Evolutionary conservation across 2,888 invertebrate genomes (phyloP), one percentile per base, ranked within the genome.

Genomic region (Dryococelus australis): DNA sequence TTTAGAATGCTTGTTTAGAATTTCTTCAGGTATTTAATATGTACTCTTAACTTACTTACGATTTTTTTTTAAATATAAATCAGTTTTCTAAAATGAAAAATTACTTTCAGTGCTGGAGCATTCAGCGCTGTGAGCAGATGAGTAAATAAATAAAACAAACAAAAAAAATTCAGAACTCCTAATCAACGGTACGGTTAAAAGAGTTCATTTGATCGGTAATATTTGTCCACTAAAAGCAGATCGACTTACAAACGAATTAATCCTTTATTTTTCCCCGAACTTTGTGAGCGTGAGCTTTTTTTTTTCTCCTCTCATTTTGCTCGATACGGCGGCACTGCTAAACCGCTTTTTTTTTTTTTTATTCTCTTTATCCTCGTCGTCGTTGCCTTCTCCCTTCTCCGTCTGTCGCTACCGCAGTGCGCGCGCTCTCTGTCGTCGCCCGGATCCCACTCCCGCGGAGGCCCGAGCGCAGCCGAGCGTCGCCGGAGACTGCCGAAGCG

Each of bases 401-500:
- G 47, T 35, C 43, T 79, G 28, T 51, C 26, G 43, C 53, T 51
- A 53, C 86, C 27, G 65, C 84, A 86, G 43, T 83, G 83, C 85
- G 43, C 35, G 26, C 80, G 27, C 79, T 85, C 85, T 85, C 86
- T 43, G 65, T 86, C 86, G 78, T 86, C 65, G 85, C 51, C 85
- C 86, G 84, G 65, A 65, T 65, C 47, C 86, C 86, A 79, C 78
- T 47, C 85, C 35, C 86, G 43, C 84, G 35, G n/a, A 26, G 83
- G 28, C 81, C 88, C 89, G 89, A 89, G 84, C 83, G 85, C 80
- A 88, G 85, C 89, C 89, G 89, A 89, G 87, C 87, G 83, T 65
- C 79, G 84, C 12, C 88, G 88, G 88, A 88, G 83, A 86, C 86
- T 83, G 87, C 87, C 88, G 88, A 88, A 88, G 88, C 87, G 81